phyloP scores from a whole-genome alignment of 1,140 invertebrate species.

The Coenobita brevimanus region DNA sequence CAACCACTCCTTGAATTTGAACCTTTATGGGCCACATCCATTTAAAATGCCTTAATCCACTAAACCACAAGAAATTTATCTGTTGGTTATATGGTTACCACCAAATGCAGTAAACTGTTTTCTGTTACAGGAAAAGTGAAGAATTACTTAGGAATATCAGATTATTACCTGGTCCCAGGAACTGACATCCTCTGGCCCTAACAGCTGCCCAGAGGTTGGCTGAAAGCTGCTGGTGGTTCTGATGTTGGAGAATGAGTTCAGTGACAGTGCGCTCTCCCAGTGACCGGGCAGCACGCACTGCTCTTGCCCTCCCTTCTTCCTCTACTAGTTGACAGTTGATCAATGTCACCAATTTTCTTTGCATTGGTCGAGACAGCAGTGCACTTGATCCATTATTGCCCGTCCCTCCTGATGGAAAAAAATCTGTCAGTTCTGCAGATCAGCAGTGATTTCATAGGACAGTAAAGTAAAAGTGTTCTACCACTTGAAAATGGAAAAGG shows the following conservation, averaged over 20 bases:
- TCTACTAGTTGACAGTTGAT: constrained; percentile 95
- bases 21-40: too few relatives aligned
- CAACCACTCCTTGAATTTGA: too few relatives aligned
- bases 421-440: too few relatives aligned
- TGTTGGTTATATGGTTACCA: too few relatives aligned
- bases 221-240: constrained; percentile 93
- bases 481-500: not conserved
- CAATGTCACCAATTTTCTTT: constrained; percentile 92
- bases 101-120: too few relatives aligned
- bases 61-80: too few relatives aligned
- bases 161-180: constrained; percentile 89
- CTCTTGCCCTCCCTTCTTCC: constrained; percentile 83
- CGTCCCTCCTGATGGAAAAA: too few relatives aligned
- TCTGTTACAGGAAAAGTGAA: too few relatives aligned
- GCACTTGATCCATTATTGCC: constrained; percentile 71
- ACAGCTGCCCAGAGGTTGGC: constrained; percentile 98
- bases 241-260: constrained; percentile 94
- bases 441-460: too few relatives aligned
- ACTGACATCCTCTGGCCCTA: constrained; percentile 96
- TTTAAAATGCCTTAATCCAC: too few relatives aligned
- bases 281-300: constrained; percentile 88
- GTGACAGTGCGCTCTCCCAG: constrained; percentile 95
- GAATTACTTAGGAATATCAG: not conserved
- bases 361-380: constrained; percentile 92
- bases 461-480: too few relatives aligned